phyloP scores from a whole-genome alignment of 2,113 vertebrate genomes.

The Indicator indicator region DNA sequence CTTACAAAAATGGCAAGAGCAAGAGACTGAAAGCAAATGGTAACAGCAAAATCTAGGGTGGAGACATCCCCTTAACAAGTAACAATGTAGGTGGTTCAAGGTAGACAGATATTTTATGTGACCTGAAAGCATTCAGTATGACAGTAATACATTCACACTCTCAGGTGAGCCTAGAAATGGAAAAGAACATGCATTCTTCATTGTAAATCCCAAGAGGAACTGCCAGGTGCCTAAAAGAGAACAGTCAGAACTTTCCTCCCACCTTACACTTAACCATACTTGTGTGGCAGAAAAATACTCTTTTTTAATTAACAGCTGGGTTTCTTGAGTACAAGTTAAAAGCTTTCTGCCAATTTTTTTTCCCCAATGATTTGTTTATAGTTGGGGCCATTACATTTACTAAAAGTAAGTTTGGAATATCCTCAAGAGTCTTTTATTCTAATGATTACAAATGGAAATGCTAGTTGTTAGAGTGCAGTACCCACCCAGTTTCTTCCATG shows the following conservation, averaged over 20 bases:
- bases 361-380: neutral
- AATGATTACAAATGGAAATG: neutral
- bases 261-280: neutral
- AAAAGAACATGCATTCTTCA: neutral
- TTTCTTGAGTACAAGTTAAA: neutral
- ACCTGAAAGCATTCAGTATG: neutral
- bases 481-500: neutral
- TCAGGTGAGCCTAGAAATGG: neutral
- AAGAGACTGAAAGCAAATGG: neutral
- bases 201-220: accelerated
- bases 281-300: neutral
- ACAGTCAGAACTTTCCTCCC: neutral
- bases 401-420: neutral
- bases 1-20: neutral
- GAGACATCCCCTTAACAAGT: neutral
- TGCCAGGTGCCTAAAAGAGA: neutral
- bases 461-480: neutral
- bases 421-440: neutral
- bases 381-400: neutral
- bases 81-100: neutral
- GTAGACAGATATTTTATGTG: neutral
- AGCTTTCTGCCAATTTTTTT: neutral
- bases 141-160: neutral
- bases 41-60: neutral
- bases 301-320: neutral